phyloP scores from a whole-genome alignment of 1,140 invertebrate species.

The Diachasmimorpha longicaudata region DNA sequence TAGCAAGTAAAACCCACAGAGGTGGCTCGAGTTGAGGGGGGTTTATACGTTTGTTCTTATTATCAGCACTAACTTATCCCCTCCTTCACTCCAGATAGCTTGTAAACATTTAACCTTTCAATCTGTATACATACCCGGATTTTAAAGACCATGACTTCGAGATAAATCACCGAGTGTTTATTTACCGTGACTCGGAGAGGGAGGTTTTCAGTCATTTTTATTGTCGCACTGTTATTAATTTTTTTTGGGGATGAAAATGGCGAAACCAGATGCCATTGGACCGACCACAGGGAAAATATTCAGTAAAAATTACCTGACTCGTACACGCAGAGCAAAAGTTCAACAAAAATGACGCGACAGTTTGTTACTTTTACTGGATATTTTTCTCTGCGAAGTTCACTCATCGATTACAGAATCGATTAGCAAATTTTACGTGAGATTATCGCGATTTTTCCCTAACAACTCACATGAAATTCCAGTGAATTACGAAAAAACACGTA shows the following conservation, averaged over 20 bases:
- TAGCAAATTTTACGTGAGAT: too few species aligned
- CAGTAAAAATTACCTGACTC: too few species aligned
- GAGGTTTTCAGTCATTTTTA: neutral
- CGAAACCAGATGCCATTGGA: neutral
- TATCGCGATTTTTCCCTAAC: too few species aligned
- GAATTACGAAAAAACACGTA: too few species aligned
- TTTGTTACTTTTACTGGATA: too few species aligned
- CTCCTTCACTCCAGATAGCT: neutral
- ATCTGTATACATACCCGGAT: neutral
- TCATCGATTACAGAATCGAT: too few species aligned
- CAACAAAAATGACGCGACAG: too few species aligned
- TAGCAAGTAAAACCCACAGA: neutral
- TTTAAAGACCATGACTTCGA: neutral
- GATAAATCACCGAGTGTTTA: neutral
- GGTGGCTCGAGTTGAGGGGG: neutral
- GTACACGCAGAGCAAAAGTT: too few species aligned
- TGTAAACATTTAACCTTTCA: constrained; percentile 7
- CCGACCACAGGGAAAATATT: too few species aligned
- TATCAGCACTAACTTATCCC: neutral
- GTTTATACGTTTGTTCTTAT: constrained; percentile 9
- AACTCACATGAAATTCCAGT: too few species aligned
- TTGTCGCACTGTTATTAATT: neutral
- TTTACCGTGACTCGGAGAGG: too few species aligned
- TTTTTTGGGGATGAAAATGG: neutral
- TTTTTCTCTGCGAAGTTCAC: too few species aligned